Conservation (phyloP, 2,113 vertebrate species). For the Rhizomys pruinosus region DNA sequence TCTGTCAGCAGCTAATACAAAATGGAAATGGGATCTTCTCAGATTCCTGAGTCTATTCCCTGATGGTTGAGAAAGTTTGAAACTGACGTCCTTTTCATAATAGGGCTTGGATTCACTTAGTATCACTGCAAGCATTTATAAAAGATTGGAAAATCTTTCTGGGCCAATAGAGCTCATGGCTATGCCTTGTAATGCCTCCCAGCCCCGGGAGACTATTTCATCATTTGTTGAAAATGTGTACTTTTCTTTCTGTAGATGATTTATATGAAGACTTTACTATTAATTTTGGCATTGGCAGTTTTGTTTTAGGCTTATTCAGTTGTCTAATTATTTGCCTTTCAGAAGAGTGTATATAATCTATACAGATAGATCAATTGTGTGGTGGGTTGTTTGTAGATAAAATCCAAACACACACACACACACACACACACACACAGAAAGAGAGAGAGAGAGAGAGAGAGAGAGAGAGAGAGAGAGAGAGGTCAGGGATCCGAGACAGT, state of each 20-base stretch:
- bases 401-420: too few relatives aligned
- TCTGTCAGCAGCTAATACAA: neutral
- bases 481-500: neutral
- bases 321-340: slow-evolving; percentile 29
- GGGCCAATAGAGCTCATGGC: neutral
- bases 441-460: too few relatives aligned
- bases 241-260: slow-evolving; percentile 32
- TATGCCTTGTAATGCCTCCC: neutral
- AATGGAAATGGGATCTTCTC: neutral
- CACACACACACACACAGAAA: too few relatives aligned
- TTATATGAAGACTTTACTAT: slow-evolving; percentile 33
- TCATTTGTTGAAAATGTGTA: neutral
- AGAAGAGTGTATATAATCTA: neutral
- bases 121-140: neutral
- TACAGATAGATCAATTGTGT: neutral
- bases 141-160: neutral
- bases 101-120: neutral
- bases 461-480: too few relatives aligned
- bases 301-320: slow-evolving; percentile 11
- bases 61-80: neutral
- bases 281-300: slow-evolving; percentile 36
- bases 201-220: neutral
- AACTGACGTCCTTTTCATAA: neutral
- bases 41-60: neutral
- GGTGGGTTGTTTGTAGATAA: neutral